These are phyloP conservation scores for Hystrix brachyura DNA, from an alignment of 2,113 vertebrate species.

Conservation along the genomic window DNA sequence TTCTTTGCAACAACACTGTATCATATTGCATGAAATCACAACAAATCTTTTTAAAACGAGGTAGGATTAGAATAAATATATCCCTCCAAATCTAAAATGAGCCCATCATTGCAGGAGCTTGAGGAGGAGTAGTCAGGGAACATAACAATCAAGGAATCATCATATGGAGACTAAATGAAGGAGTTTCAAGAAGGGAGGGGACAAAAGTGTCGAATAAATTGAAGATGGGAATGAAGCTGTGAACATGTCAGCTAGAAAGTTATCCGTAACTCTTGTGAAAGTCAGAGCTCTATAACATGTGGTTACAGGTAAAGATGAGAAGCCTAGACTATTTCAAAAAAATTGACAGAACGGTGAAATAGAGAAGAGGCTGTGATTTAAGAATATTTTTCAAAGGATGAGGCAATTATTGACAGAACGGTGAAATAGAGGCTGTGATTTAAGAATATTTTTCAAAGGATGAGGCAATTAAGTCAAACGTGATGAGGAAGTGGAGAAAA, in stretches of 20 bases:
- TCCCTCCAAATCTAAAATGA: background rate
- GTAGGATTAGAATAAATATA: background rate
- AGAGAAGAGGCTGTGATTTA: background rate
- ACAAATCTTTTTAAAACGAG: background rate
- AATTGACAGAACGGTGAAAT: background rate
- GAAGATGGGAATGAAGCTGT: background rate
- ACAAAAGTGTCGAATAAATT: background rate
- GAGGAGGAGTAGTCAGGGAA: background rate
- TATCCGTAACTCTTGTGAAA: background rate
- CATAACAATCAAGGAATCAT: background rate
- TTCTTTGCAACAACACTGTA: slow-evolving; percentile 35
- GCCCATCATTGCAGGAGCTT: background rate
- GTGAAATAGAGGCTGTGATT: background rate
- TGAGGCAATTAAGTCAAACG: background rate
- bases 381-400: slow-evolving; percentile 7
- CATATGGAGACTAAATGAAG: background rate
- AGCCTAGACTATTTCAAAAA: background rate
- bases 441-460: background rate
- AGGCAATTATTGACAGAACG: background rate
- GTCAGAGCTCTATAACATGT: background rate
- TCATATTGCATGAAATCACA: background rate
- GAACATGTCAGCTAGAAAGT: background rate
- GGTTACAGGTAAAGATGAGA: background rate
- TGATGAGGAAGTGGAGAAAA: background rate
- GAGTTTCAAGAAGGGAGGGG: background rate